Base-by-base conservation (phyloP, 2,888 invertebrate species). In the Allacma fusca region DNA sequence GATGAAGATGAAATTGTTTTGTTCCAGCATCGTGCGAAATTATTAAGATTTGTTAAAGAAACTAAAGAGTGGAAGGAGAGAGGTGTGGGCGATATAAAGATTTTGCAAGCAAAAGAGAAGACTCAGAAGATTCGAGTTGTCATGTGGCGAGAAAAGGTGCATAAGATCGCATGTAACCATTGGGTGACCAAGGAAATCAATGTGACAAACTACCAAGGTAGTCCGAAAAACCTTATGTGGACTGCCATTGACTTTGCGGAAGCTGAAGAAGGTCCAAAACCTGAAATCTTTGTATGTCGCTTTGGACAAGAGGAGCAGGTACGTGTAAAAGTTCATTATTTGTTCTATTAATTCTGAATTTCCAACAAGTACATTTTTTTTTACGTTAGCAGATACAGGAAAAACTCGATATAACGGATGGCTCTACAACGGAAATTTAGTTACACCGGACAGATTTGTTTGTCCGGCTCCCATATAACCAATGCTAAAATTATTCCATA, bases 21-120 rank as follows among this genome's bases (percentile, higher is more conserved):
- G 70, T 97, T 95, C 86, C 91, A 92, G 24, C 92, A 95, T 83
- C 90, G 96, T 64, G 92, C 93, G 19, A 95, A 93, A 85, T 87
- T 98, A 68, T 97, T 89, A 86, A 90, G 96, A 65, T 96, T 88
- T 85, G 92, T 68, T 1, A 73, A 29, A 13, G 72, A 78, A 26
- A 88, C 89, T 0, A 92, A 91, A 75, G 94, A 96, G 86, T 98
- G 97, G 97, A 98, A 98, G 86, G 98, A 98, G 86, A 89, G 97
- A 77, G 98, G 97, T 1, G 89, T 94, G 50, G 98, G 98, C 0
- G 94, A 96, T 85, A 88, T 98, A 85, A 97, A 97, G 88, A 89
- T 98, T 65, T 88, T 98, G 67, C 90, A 92, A 86, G 93, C 97
- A 86, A 90, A 91, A 0, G 87, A 86, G 9, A 90, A 90, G 40